Conservation (phyloP, 2,888 invertebrate genomes). For the Linnaemya vulpina region DNA sequence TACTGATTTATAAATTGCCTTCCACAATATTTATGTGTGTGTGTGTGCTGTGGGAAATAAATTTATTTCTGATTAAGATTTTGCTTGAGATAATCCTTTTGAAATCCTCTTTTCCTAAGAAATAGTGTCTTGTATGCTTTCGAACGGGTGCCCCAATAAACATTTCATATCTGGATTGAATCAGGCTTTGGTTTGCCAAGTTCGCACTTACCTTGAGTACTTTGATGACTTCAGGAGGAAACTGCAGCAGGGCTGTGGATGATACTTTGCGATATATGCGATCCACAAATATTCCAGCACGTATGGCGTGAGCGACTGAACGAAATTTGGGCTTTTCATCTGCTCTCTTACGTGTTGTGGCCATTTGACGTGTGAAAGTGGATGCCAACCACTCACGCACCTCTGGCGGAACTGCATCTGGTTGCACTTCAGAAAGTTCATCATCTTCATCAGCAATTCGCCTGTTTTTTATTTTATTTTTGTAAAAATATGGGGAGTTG, state of each 20-base stretch:
- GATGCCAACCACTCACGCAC: conserved; percentile 98
- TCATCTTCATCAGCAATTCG: conserved; percentile 95
- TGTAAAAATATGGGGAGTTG: neutral
- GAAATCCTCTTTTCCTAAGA: too few species aligned
- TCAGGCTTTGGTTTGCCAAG: neutral
- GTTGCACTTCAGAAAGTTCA: conserved; percentile 97
- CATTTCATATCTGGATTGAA: too few species aligned
- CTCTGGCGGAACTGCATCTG: conserved; percentile 97
- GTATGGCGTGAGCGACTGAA: conserved; percentile 97
- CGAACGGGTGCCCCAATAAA: too few species aligned
- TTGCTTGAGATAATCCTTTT: too few species aligned
- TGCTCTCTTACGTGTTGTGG: conserved; percentile 89
- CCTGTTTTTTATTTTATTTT: conserved; percentile 83
- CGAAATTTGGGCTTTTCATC: conserved; percentile 95
- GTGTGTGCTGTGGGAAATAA: too few species aligned
- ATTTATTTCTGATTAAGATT: too few species aligned
- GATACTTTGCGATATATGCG: conserved; percentile 93
- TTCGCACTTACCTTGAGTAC: conserved; percentile 89
- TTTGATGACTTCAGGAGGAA: conserved; percentile 93
- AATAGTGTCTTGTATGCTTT: too few species aligned
- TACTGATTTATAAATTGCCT: too few species aligned
- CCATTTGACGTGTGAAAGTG: conserved; percentile 96
- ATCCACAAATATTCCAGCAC: conserved; percentile 98
- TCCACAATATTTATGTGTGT: too few species aligned
- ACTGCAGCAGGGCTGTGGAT: conserved; percentile 91